Conservation (phyloP, 1,140 invertebrate genomes). For the Homalodisca vitripennis region DNA sequence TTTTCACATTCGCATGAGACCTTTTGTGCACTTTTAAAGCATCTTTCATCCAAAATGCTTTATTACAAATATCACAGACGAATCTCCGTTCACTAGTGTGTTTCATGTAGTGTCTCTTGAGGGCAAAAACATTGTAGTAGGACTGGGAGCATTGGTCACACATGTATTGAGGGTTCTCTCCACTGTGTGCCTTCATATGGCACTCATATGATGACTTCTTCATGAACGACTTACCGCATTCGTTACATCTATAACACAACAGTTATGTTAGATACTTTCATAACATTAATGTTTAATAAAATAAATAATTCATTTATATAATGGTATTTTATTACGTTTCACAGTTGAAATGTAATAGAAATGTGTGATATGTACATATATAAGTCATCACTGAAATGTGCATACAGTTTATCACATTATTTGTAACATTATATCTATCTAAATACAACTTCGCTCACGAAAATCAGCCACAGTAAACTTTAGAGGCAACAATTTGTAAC, state of each 20-base stretch:
- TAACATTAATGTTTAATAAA: too few species aligned
- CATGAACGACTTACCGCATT: slow-evolving; percentile 32
- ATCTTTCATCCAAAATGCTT: slow-evolving; percentile 52
- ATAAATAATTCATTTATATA: too few species aligned
- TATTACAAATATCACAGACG: slow-evolving; percentile 72
- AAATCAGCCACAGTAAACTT: too few species aligned
- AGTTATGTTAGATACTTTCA: too few species aligned
- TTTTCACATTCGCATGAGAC: slow-evolving; percentile 56
- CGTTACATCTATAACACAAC: slow-evolving; percentile 22
- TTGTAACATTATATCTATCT: too few species aligned
- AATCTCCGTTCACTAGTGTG: slow-evolving; percentile 61
- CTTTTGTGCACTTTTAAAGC: slow-evolving; percentile 63
- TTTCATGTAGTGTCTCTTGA: slow-evolving; percentile 56
- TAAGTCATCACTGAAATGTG: too few species aligned
- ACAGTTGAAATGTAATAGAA: too few species aligned
- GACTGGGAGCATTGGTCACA: slow-evolving; percentile 62
- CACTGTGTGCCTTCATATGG: slow-evolving; percentile 66
- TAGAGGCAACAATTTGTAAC: too few species aligned
- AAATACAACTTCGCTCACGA: too few species aligned
- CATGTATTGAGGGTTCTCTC: slow-evolving; percentile 58
- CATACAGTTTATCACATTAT: too few species aligned
- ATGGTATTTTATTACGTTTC: too few species aligned
- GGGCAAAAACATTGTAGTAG: slow-evolving; percentile 27
- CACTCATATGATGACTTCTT: slow-evolving; percentile 30
- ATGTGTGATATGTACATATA: too few species aligned